Evolutionary conservation across 2,797 vertebrate species (phyloP).

Genomic region (Falco peregrinus): DNA sequence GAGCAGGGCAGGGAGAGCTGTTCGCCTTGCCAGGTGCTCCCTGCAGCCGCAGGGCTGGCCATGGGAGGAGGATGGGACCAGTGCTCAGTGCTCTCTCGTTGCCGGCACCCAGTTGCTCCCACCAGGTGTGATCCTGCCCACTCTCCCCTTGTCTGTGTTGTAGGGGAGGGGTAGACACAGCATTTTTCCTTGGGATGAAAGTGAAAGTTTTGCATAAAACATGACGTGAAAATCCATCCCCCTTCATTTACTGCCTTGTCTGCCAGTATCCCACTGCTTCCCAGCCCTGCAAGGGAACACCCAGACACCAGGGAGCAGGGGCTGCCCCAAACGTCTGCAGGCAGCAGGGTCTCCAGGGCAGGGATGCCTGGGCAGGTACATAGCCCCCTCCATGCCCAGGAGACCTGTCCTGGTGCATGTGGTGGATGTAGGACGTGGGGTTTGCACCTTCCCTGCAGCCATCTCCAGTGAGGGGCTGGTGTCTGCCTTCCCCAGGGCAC

Average conservation of each 20-base stretch:
- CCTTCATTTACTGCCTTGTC: background rate
- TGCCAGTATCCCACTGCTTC: background rate
- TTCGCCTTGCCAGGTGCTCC: background rate
- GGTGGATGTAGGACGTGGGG: accelerated
- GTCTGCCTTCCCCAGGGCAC: background rate
- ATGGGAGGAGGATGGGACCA: accelerated
- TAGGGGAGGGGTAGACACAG: background rate
- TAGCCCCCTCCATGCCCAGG: accelerated
- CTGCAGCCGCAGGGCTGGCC: background rate
- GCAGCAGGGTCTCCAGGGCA: background rate
- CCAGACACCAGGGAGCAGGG: background rate
- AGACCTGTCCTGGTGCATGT: background rate
- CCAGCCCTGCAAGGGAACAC: background rate
- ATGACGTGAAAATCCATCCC: background rate
- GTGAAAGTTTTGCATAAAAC: background rate
- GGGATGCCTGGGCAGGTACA: background rate
- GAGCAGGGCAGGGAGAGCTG: background rate
- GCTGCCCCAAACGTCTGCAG: background rate
- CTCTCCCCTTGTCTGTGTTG: background rate
- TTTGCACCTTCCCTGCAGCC: background rate
- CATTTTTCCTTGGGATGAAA: background rate
- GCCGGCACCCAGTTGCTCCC: background rate
- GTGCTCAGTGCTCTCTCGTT: accelerated
- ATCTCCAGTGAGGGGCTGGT: background rate
- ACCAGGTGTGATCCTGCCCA: background rate